Conservation (phyloP, 1,140 invertebrate species). For the Zelostemma sp. region DNA sequence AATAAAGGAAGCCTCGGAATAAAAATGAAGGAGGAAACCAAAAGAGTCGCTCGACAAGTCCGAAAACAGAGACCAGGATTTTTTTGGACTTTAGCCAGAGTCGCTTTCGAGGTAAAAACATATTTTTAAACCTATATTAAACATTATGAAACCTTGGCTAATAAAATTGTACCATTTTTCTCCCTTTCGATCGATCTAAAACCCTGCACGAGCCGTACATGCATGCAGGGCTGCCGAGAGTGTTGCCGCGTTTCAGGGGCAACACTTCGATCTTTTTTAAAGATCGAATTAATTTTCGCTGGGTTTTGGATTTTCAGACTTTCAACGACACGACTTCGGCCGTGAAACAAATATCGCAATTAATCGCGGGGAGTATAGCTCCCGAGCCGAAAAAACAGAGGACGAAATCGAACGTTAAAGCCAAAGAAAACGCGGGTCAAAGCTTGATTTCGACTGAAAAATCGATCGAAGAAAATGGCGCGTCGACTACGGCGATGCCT, state of each 20-base stretch:
- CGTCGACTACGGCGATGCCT: neutral
- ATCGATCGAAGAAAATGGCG: neutral
- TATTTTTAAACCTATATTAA: too few species aligned
- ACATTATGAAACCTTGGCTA: too few species aligned
- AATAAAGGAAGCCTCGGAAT: slow-evolving; percentile 16
- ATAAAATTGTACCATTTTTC: too few species aligned
- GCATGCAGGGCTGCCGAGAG: too few species aligned
- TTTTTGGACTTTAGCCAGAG: slow-evolving; percentile 67
- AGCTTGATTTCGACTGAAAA: slow-evolving; percentile 8
- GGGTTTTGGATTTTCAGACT: slow-evolving; percentile 54
- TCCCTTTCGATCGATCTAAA: too few species aligned
- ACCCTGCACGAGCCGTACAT: too few species aligned
- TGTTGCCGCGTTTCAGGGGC: too few species aligned
- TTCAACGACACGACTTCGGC: slow-evolving; percentile 68
- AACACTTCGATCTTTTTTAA: too few species aligned
- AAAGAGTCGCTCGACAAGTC: slow-evolving; percentile 55
- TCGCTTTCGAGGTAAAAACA: slow-evolving; percentile 63
- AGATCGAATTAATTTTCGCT: neutral
- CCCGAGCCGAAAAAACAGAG: slow-evolving; percentile 51
- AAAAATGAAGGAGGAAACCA: slow-evolving; percentile 39
- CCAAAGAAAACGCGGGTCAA: neutral
- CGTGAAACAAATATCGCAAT: slow-evolving; percentile 60
- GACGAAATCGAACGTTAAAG: slow-evolving; percentile 14
- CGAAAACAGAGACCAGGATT: slow-evolving; percentile 66
- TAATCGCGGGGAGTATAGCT: slow-evolving; percentile 59